Evolutionary conservation across 1,140 invertebrate genomes (phyloP).

Genomic region (Acromyrmex echinatior): DNA sequence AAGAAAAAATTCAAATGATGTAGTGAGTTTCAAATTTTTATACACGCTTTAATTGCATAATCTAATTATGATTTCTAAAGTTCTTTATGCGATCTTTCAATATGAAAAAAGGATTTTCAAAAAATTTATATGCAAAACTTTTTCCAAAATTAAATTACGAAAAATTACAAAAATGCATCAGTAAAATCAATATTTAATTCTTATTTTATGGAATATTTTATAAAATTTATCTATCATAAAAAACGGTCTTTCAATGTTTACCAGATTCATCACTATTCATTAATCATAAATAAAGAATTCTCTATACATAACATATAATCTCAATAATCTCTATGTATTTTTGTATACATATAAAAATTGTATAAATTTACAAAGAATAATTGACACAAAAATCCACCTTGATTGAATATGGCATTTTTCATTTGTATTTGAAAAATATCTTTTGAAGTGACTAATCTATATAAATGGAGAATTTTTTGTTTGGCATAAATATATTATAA

Average conservation of each 20-base stretch:
- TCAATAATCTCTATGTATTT: too few species aligned
- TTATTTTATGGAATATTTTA: slow-evolving; percentile 9
- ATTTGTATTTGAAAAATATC: not conserved
- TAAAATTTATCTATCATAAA: not conserved
- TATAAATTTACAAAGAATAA: too few species aligned
- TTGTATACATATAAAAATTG: too few species aligned
- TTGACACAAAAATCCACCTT: too few species aligned
- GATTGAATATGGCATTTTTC: too few species aligned
- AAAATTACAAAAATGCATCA: slow-evolving; percentile 2
- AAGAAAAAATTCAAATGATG: not conserved
- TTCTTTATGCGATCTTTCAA: not conserved
- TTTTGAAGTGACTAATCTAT: not conserved
- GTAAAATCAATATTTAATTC: not conserved
- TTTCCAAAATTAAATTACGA: not conserved
- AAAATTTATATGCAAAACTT: not conserved
- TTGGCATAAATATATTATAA: not conserved
- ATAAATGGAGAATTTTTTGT: not conserved
- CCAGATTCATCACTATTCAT: slow-evolving; percentile 6
- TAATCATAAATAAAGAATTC: not conserved
- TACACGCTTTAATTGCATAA: not conserved
- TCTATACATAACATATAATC: too few species aligned
- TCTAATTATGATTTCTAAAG: not conserved
- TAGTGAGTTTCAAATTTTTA: slow-evolving; percentile 3
- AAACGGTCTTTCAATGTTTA: not conserved
- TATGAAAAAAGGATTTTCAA: not conserved